These are phyloP conservation scores for Eulacestoma nigropectus DNA, from an alignment of 2,113 vertebrate genomes.

Conservation along the genomic window DNA sequence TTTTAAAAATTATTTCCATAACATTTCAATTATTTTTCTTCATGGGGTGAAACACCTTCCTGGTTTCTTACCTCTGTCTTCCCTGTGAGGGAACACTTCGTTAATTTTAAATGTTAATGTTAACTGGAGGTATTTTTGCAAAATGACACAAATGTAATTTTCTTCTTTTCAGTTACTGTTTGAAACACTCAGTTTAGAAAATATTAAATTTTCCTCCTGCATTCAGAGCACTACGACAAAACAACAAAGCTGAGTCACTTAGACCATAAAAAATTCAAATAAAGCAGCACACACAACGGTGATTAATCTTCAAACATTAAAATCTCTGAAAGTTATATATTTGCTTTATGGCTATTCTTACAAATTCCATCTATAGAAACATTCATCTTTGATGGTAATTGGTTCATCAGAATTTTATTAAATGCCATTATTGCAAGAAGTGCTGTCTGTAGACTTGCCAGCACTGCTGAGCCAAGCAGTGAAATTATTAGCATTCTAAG, in stretches of 20 bases:
- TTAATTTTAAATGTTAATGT: neutral
- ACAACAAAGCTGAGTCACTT: neutral
- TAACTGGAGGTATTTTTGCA: neutral
- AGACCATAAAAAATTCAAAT: neutral
- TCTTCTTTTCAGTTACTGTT: neutral
- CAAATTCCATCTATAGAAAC: neutral
- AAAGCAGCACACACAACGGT: neutral
- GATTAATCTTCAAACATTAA: neutral
- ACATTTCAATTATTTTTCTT: neutral
- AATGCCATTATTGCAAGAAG: neutral
- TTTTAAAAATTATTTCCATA: neutral
- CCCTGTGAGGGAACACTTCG: neutral
- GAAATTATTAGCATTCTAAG: neutral
- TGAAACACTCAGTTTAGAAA: neutral
- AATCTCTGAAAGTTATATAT: neutral
- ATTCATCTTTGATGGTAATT: neutral
- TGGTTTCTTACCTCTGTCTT: neutral
- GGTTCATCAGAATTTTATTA: neutral
- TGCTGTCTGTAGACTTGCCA: neutral
- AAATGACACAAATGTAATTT: neutral
- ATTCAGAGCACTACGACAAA: neutral
- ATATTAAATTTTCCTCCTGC: neutral
- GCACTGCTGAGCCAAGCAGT: neutral
- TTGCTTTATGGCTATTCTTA: neutral
- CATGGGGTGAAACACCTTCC: neutral